A percentile compares a stretch with the other conserved stretches of the same genome.
Evolutionary conservation across 2,113 vertebrate genomes (phyloP).

Genomic region (Nothocercus julius): DNA sequence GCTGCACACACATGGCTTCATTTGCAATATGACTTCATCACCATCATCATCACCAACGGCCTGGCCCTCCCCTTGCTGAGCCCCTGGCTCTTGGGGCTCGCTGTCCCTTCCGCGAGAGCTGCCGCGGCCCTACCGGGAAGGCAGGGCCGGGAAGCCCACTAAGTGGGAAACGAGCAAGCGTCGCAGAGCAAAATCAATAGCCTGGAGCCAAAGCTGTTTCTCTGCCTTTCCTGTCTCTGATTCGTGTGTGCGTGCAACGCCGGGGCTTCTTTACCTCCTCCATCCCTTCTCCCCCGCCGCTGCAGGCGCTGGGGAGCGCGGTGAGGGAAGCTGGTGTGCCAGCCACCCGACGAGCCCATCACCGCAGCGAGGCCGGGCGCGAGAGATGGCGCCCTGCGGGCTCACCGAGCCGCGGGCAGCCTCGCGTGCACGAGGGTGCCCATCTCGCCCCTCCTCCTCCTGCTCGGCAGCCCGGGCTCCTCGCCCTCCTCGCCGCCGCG

Average conservation of each 20-base stretch:
- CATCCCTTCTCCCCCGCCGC: neutral
- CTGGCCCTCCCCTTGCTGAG: neutral
- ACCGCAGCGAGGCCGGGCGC: neutral
- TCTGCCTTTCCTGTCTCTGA: slow-evolving; percentile 2
- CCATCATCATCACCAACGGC: neutral
- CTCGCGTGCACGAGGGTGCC: slow-evolving; percentile 13
- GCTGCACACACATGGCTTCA: neutral
- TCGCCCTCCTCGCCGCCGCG: slow-evolving; percentile 28
- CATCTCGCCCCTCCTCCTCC: slow-evolving; percentile 40
- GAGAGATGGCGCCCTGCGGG: slow-evolving; percentile 38
- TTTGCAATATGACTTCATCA: neutral
- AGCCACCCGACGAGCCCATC: slow-evolving; percentile 57
- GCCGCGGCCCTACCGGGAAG: neutral
- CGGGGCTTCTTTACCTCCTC: slow-evolving; percentile 19
- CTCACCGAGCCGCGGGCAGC: slow-evolving; percentile 56
- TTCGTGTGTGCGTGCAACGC: neutral
- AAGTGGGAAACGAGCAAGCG: slow-evolving; percentile 3
- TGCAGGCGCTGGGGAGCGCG: neutral
- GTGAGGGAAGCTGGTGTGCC: slow-evolving; percentile 50
- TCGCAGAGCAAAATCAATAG: neutral
- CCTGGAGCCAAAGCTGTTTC: slow-evolving; percentile 26
- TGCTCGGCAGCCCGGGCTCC: slow-evolving; percentile 40
- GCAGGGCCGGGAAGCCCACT: neutral
- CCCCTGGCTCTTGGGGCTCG: neutral
- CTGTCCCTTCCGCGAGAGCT: neutral